Evolutionary conservation across 2,888 invertebrate genomes (phyloP), one percentile per base, ranked within the genome.

Genomic region (Heliothis peltigera): DNA sequence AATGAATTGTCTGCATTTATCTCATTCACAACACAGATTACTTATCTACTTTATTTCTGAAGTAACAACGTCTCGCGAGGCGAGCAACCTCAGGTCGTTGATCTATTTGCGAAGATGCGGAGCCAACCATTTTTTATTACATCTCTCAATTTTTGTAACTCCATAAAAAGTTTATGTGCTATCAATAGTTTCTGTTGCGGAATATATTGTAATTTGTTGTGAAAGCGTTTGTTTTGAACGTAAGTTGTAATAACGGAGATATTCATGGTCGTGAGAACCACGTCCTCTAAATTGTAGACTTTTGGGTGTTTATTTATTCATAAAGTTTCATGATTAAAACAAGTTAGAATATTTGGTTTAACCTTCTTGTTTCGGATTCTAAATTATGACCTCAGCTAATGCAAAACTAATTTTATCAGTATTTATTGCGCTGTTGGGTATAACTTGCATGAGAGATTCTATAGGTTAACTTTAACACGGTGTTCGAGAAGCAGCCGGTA

Each of bases 41-140:
- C 57, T 72, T 81, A 82, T 82, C 79, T 71, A 55, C 51, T 64
- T 51, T 64, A 53, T 67, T 77, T 62, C 53, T 47, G 19, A 67
- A 59, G 64, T 65, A 72, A 65, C 65, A 67, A 71, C 69, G 72
- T 75, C 63, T 69, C 59, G 54, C 66, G 70, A 46, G 49, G 49
- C 61, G 61, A 59, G 43, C 53, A 65, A 53, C 61, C 60, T 61
- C 58, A 57, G 86, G 81, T 85, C 84, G 67, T 78, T 83, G 85
- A 83, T 78, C 85, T 81, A 69, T 79, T 77, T 75, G 78, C 68
- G 74, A 79, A 81, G 79, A 69, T 68, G 75, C 55, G 56, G 44
- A 73, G 56, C 46, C 64, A 62, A 60, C 61, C 61, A n/a, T 58
- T 77, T 72, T 81, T 81, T 77, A 72, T 61, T 43, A 49, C 63